A percentile compares a stretch with the other conserved stretches of the same genome.
phyloP scores from a whole-genome alignment of 2,888 invertebrate species.

The Pachycephus smyrnensis region DNA sequence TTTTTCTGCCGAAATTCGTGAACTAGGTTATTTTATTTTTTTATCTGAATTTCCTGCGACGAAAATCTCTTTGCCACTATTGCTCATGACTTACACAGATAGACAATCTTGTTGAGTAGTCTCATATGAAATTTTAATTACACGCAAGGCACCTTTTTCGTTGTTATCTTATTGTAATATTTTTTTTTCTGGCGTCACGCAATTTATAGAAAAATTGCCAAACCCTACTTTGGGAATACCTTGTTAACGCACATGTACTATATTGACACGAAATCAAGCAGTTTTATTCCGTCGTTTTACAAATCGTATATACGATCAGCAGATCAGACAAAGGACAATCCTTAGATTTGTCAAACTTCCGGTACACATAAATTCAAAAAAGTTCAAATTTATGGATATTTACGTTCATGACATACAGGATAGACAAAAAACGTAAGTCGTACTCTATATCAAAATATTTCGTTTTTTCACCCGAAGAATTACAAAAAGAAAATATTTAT shows the following conservation, averaged over 20 bases:
- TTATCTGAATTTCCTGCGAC: not conserved
- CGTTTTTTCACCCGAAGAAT: too few species aligned
- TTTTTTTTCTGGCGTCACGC: not conserved
- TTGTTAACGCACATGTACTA: not conserved
- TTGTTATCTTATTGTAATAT: not conserved
- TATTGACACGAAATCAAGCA: not conserved
- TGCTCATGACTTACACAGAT: not conserved
- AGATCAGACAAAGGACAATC: not conserved
- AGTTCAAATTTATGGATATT: not conserved
- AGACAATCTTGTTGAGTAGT: not conserved
- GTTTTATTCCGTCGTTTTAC: not conserved
- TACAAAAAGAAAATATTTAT: too few species aligned
- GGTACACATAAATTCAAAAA: not conserved
- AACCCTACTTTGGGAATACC: not conserved
- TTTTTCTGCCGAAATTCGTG: not conserved
- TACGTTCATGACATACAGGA: not conserved
- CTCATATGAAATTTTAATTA: not conserved
- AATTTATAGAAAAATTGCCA: not conserved
- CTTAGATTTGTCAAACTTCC: not conserved
- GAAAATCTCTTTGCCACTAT: not conserved
- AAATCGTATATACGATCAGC: not conserved
- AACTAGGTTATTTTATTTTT: not conserved
- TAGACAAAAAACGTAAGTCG: not conserved
- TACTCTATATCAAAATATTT: not conserved
- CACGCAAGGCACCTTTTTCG: not conserved